Base-by-base conservation (phyloP, 2,888 invertebrate genomes). In the Emmelina monodactyla region DNA sequence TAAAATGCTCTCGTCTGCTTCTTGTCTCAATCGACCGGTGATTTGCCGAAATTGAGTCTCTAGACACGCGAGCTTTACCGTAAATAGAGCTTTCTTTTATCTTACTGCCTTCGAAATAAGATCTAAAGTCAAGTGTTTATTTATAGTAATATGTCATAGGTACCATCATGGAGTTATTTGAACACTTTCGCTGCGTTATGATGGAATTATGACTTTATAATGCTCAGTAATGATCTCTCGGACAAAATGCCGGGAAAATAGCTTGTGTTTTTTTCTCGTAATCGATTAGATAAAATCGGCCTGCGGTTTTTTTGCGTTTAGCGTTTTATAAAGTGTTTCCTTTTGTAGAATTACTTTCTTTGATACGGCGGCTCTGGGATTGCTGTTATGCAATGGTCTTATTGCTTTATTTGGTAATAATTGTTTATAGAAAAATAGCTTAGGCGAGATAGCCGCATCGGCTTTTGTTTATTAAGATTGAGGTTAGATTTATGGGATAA, bases 151-250 rank as follows among this genome's bases (percentile, higher is more conserved):
- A 10, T 10, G 25, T 25, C 11, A 25, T 25, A n/a, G 25, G 25
- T 25, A 3, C 9, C 11, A 25, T 25, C 11, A 10, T 25, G 25
- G n/a, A n/a, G n/a, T n/a, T n/a, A 25, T 16, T 39, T 33, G 36
- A 50, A 47, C 42, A 57, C 64, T 63, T 63, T 63, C 65, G 55
- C 60, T 53, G 9, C 9, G 25, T 25, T n/a, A n/a, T n/a, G 39
- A 34, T 46, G 44, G 45, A 58, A 55, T 53, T 55, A 63, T 58
- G 52, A 47, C 43, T 47, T 58, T 60, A 51, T 70, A 62, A 65
- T 63, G 61, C 53, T 46, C 44, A 49, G 49, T 53, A 54, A 59
- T 52, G 51, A 53, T 55, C 51, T 56, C 58, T 59, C 48, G 50
- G 55, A 46, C 39, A 51, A 53, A 54, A 51, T 51, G 55, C 49